These are phyloP conservation scores for Bombyx mori DNA, from an alignment of 1,140 invertebrate genomes.

Conservation along the genomic window ASM3026992v2 NC_085107.1:5525501-5526000, in stretches of 20 bases:
- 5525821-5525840: conserved; percentile 18
- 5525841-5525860: conserved; percentile 39
- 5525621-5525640: too few relatives aligned
- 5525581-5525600: not conserved
- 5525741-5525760: conserved; percentile 24
- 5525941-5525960: too few relatives aligned
- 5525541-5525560: too few relatives aligned
- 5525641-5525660: too few relatives aligned
- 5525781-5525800: conserved; percentile 23
- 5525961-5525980: too few relatives aligned
- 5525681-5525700: conserved; percentile 8
- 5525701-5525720: conserved; percentile 12
- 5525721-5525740: conserved; percentile 20
- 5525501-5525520: too few relatives aligned
- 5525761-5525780: conserved; percentile 27
- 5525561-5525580: not conserved
- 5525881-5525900: conserved; percentile 7
- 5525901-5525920: too few relatives aligned
- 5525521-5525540: too few relatives aligned
- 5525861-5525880: conserved; percentile 30
- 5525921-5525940: too few relatives aligned
- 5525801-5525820: conserved; percentile 28
- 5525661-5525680: conserved; percentile 4
- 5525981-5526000: not conserved
- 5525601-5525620: not conserved